Base-by-base conservation (phyloP, 1,140 invertebrate species). In the Hydropsyche tenuis region DNA sequence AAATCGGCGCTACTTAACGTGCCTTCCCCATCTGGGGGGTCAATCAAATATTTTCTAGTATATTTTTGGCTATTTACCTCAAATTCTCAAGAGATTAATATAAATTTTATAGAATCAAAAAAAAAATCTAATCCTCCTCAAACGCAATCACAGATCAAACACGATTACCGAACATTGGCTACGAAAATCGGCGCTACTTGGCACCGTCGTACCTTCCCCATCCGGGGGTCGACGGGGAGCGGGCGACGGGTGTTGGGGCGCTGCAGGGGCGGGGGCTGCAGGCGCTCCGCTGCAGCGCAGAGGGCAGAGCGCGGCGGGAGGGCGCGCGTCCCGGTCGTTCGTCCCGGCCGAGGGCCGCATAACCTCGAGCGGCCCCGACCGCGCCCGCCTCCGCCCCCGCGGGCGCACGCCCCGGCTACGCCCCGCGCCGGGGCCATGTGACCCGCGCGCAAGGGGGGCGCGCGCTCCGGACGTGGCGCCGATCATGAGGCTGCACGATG, bases 401-500 rank as follows among this genome's bases (percentile, higher is more conserved):
- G 22, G 12, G 12, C 51, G 22, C 51, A 53, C 51, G 12, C 22
- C 20, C 16, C 56, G 22, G 11, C n/a, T n/a, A n/a, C n/a, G n/a
- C n/a, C 56, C 48, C 48, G 16, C 48, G 48, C 12, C 9, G 56
- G 22, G 22, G 22, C 56, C 1, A 23, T 2, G 1, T n/a, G n/a
- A n/a, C 23, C 18, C 23, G 3, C 48, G 9, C 48, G 9, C 48
- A 1, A 53, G 48, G n/a, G 9, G 48, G 14, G 20, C 48, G 48
- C 48, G 16, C 16, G 18, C 16, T 6, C 48, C 7, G 16, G 30
- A 37, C 30, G 45, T 14, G 56, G 5, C 56, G 20, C 23, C 56
- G 56, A 60, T 18, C 27, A 77, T 77, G 76, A 75, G 73, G 73
- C 76, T 77, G n/a, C 76, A 77, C 68, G 76, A 77, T 73, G 76